Evolutionary conservation across 2,113 vertebrate species (phyloP).

Genomic region (Capreolus pygargus): DNA sequence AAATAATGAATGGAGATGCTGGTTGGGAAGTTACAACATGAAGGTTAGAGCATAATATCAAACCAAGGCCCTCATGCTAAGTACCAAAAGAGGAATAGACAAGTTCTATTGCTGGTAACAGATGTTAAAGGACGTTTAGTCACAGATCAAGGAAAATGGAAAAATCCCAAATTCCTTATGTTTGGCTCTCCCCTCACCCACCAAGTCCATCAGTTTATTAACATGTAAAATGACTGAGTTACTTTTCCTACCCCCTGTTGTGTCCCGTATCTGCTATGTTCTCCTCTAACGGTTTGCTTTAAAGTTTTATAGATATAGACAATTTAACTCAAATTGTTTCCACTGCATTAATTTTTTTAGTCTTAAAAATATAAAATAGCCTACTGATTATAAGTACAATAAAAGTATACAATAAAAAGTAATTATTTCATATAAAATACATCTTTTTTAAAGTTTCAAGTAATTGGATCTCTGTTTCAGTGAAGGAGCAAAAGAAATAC

Average conservation of each 20-base stretch:
- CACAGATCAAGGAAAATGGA: background rate
- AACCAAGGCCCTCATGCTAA: background rate
- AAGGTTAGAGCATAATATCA: background rate
- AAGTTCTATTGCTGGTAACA: background rate
- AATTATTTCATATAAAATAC: background rate
- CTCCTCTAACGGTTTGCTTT: background rate
- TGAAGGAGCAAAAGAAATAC: background rate
- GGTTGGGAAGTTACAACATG: background rate
- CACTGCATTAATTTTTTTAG: background rate
- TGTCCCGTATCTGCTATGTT: background rate
- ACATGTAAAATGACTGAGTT: background rate
- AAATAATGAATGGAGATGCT: background rate
- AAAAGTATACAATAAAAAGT: background rate
- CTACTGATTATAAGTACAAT: background rate
- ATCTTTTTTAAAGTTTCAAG: background rate
- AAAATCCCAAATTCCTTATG: background rate
- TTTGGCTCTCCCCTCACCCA: background rate
- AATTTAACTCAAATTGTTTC: background rate
- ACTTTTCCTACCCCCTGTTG: background rate
- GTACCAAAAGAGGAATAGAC: background rate
- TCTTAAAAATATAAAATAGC: background rate
- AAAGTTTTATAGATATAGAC: background rate
- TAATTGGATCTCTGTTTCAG: background rate
- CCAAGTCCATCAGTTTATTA: background rate
- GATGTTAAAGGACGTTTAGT: background rate